phyloP scores from a whole-genome alignment of 2,113 vertebrate genomes.

The Agelaius phoeniceus region DNA sequence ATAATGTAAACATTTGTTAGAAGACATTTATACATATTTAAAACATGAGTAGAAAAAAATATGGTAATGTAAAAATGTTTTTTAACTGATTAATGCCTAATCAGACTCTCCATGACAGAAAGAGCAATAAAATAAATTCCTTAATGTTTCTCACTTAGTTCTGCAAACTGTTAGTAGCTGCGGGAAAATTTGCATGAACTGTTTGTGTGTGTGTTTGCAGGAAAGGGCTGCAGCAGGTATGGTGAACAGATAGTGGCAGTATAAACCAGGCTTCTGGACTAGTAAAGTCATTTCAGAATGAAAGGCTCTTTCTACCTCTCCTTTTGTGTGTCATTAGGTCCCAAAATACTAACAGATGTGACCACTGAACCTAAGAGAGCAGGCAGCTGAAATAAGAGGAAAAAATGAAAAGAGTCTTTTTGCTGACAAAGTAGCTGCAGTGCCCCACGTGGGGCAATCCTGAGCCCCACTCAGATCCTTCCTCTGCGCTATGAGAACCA shows the following conservation, averaged over 20 bases:
- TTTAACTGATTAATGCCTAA: neutral
- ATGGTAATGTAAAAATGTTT: rapidly evolving
- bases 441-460: rapidly evolving
- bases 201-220: neutral
- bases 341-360: neutral
- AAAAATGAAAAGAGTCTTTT: neutral
- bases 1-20: neutral
- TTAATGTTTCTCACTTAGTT: neutral
- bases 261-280: neutral
- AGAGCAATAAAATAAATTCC: neutral
- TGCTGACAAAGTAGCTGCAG: neutral
- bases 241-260: neutral
- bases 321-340: neutral
- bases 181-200: neutral
- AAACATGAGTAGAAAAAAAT: neutral
- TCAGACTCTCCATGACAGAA: neutral
- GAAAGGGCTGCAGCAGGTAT: neutral
- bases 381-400: neutral
- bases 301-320: neutral
- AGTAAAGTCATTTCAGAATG: neutral
- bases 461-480: neutral
- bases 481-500: neutral
- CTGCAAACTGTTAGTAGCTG: neutral
- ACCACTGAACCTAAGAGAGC: neutral
- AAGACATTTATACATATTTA: neutral